Base-by-base conservation (phyloP, 2,797 vertebrate species). In the Urocyon cinereoargenteus region DNA sequence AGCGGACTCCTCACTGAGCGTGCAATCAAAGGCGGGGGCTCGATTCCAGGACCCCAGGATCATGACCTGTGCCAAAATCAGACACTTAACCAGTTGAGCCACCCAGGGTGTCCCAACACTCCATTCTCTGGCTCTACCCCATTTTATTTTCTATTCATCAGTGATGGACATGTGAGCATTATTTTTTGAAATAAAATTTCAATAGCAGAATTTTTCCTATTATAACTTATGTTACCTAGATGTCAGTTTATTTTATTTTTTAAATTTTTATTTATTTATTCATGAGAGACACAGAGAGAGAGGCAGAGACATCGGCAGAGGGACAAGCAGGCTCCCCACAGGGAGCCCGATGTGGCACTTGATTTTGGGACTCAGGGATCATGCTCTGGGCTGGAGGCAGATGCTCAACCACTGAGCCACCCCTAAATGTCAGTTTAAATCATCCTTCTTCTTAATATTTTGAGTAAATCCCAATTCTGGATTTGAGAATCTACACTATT, bases 141-240 rank as follows among this genome's bases (percentile, higher is more conserved):
- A 61, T 85, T 79, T 92, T 72, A 9, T 81, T 91, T 78, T 53
- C 22, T 31, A 21, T 70, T 86, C 40, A 70, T 45, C 18, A 49
- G 19, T 89, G 78, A 73, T 55, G 24, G 24, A 49, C 62, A 72
- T 55, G 90, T 75, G 8, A 14, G 8, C 68, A 72, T 34, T 81
- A 91, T 81, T 93, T 51, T 21, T 96, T 89, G 34, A 96, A 92
- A 95, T 86, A 16, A 70, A 81, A 70, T 85, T 72, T 83, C 40
- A 77, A 28, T 66, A 68, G 73, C 53, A 28, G 45, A 21, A 57
- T 70, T 57, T 75, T 86, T 79, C 79, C 40, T 88, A n/a, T 93
- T 89, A 68, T 61, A 85, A 88, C 22, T 40, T 21, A 49, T 53
- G 40, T 45, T 45, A 45, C 6, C 40, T 45, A 45, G 40, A 45